Percentiles rank a stretch among this genome's conserved stretches.
These are phyloP conservation scores for Lysandra bellargus DNA, from an alignment of 2,888 invertebrate species.

Conservation along the genomic window DNA sequence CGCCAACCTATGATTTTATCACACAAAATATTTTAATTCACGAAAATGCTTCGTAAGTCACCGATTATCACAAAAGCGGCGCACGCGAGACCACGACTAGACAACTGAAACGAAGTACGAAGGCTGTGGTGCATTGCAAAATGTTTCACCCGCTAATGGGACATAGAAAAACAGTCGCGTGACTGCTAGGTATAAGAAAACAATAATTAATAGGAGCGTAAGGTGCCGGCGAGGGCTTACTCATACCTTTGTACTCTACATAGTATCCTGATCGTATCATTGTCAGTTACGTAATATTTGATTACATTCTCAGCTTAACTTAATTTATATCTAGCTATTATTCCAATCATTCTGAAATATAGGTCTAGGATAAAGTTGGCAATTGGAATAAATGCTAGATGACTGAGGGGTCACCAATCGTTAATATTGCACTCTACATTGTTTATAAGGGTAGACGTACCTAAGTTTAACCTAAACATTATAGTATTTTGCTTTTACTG, in stretches of 20 bases:
- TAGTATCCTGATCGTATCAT: slow-evolving; percentile 20
- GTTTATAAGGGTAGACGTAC: no score
- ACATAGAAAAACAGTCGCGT: slow-evolving; percentile 19
- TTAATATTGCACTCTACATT: no score
- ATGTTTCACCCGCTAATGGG: slow-evolving; percentile 29
- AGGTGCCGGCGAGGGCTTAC: neutral
- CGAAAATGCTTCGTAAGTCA: neutral
- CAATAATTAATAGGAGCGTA: neutral
- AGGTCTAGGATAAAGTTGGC: no score
- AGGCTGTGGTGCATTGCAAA: slow-evolving; percentile 30
- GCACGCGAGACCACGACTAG: neutral
- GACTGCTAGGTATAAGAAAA: neutral
- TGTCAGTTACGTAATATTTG: neutral
- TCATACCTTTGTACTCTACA: slow-evolving; percentile 4
- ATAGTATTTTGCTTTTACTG: no score
- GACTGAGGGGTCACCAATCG: no score
- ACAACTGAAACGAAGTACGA: slow-evolving; percentile 28
- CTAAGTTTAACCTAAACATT: no score
- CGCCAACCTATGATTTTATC: neutral
- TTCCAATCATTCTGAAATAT: neutral
- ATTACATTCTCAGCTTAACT: no score
- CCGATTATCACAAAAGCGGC: neutral
- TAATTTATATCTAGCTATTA: neutral
- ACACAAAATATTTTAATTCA: slow-evolving; percentile 8
- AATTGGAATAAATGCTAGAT: no score